These are phyloP conservation scores for Thryonomys swinderianus DNA, from an alignment of 2,113 vertebrate genomes.

Conservation along the genomic window DNA sequence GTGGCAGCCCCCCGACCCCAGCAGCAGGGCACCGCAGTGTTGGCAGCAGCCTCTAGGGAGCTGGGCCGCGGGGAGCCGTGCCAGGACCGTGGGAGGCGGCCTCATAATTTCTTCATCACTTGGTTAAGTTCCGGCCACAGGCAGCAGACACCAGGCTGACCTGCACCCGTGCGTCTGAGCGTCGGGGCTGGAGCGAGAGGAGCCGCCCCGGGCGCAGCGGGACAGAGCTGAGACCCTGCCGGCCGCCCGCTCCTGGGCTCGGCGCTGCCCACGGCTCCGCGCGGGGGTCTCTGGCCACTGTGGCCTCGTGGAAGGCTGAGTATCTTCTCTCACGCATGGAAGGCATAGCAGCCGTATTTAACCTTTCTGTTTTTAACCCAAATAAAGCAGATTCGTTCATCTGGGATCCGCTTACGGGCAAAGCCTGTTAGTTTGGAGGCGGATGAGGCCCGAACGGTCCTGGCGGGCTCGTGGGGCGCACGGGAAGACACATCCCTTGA, in stretches of 20 bases:
- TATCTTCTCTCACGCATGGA: not conserved
- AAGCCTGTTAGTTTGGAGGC: not conserved
- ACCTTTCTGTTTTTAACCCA: no score
- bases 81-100: no score
- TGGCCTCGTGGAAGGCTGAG: not conserved
- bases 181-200: no score
- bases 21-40: not conserved
- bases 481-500: not conserved
- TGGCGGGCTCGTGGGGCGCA: no score
- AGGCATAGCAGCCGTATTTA: not conserved
- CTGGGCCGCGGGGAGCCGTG: no score
- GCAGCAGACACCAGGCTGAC: not conserved
- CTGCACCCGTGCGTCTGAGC: not conserved
- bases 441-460: not conserved
- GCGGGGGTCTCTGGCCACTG: not conserved
- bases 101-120: not conserved
- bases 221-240: no score
- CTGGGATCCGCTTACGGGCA: not conserved
- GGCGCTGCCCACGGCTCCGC: not conserved
- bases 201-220: no score
- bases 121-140: not conserved
- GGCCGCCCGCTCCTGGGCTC: no score
- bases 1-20: not conserved
- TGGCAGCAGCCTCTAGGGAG: not conserved
- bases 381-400: no score